These are phyloP conservation scores for Steatocranus sp. DNA, from an alignment of 2,797 vertebrate species.

Conservation along the genomic window DNA sequence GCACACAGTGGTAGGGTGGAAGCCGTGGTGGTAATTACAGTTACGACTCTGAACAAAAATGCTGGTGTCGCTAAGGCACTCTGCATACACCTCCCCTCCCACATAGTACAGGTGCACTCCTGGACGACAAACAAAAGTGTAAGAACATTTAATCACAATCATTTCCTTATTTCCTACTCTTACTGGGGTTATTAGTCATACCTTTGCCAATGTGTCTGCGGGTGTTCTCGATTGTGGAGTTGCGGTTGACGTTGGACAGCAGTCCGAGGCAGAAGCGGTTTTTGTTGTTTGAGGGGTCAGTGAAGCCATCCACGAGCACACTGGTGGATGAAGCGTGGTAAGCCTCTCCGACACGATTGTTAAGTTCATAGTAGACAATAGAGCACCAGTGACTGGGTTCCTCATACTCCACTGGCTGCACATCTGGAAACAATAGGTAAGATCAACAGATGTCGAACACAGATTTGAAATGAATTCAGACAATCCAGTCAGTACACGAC, in stretches of 20 bases:
- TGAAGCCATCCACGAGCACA: constrained; percentile 94
- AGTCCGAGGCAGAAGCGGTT: constrained; percentile 97
- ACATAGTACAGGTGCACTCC: constrained; percentile 96
- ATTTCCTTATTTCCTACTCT: neutral
- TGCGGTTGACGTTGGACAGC: constrained; percentile 93
- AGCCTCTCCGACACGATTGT: constrained; percentile 93
- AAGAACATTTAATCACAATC: neutral
- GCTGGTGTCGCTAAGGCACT: constrained; percentile 96
- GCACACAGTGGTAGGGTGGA: constrained; percentile 95
- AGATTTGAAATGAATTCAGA: neutral
- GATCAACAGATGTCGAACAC: neutral
- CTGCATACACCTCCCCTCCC: constrained; percentile 93
- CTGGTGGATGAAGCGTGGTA: constrained; percentile 95
- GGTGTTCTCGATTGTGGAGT: constrained; percentile 97
- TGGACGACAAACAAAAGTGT: neutral
- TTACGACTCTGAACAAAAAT: constrained; percentile 98
- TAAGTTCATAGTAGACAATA: constrained; percentile 95
- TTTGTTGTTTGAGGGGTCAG: constrained; percentile 96
- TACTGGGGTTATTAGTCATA: constrained; percentile 28
- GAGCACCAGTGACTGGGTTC: constrained; percentile 98
- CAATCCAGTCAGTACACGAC: neutral
- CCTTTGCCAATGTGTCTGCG: constrained; percentile 96
- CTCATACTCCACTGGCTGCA: constrained; percentile 94
- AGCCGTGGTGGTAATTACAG: constrained; percentile 97
- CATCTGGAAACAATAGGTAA: constrained; percentile 72